Evolutionary conservation across 2,113 vertebrate genomes (phyloP).

Genomic region (Salvelinus namaycush): DNA sequence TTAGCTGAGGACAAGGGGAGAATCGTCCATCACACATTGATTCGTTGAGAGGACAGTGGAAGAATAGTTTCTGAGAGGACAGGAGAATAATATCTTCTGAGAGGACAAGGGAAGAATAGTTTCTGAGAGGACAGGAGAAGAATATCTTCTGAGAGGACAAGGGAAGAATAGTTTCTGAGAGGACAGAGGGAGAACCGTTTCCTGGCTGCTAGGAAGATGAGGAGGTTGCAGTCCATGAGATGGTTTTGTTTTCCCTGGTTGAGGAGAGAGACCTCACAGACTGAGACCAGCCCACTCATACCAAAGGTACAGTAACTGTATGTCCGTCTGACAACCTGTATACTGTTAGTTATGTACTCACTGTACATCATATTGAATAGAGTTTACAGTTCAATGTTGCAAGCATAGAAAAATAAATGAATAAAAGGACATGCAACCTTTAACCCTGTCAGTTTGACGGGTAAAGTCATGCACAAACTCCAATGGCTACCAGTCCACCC

Average conservation of each 20-base stretch:
- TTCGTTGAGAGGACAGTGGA: not conserved
- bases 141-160: constrained; percentile 7
- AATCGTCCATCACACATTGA: not conserved
- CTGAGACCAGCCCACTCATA: constrained; percentile 77
- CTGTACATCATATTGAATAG: not conserved
- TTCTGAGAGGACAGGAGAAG: not conserved
- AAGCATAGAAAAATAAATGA: too few relatives aligned
- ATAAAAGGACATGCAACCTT: too few relatives aligned
- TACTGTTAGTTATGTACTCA: not conserved
- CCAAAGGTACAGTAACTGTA: constrained; percentile 75
- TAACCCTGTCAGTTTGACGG: too few relatives aligned
- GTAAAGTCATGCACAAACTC: too few relatives aligned
- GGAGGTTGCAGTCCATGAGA: constrained; percentile 36
- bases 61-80: constrained; percentile 22
- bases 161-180: constrained; percentile 22
- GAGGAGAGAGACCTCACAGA: constrained; percentile 13
- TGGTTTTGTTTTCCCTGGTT: constrained; percentile 52
- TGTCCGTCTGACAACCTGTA: not conserved
- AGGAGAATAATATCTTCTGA: not conserved
- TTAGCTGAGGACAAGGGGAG: constrained; percentile 2
- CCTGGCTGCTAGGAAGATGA: constrained; percentile 48
- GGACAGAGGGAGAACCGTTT: not conserved
- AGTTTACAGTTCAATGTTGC: too few relatives aligned
- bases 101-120: not conserved
- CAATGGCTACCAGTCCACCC: too few relatives aligned